Percentiles rank a stretch among this genome's conserved stretches.
phyloP scores from a whole-genome alignment of 2,888 invertebrate genomes.

The Clunio marinus region DNA sequence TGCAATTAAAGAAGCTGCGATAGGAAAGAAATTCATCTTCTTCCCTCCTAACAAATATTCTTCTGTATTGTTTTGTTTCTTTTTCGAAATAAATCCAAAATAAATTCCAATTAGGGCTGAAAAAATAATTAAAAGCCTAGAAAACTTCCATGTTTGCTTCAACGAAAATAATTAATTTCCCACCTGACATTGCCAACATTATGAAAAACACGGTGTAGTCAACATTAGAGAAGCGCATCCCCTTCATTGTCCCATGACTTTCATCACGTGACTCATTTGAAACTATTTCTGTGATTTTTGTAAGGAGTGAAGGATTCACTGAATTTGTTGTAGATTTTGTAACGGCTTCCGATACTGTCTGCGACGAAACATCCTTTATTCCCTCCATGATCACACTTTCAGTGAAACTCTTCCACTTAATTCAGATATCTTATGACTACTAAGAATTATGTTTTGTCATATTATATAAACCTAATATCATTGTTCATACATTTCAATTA shows the following conservation, averaged over 20 bases:
- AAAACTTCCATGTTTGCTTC: background rate
- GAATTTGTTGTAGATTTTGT: background rate
- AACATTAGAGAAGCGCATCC: background rate
- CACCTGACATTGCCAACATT: slow-evolving; percentile 22
- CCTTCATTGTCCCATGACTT: background rate
- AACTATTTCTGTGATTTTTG: background rate
- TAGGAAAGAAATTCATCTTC: slow-evolving; percentile 68
- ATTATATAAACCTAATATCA: too few species aligned
- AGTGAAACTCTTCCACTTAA: too few species aligned
- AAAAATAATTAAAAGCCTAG: background rate
- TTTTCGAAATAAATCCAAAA: slow-evolving; percentile 54
- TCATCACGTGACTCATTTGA: background rate
- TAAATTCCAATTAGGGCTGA: slow-evolving; percentile 52
- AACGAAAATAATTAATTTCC: background rate
- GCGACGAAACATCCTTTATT: too few species aligned
- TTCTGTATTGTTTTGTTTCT: slow-evolving; percentile 59
- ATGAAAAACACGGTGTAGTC: background rate
- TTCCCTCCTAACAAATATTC: slow-evolving; percentile 70
- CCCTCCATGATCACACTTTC: background rate
- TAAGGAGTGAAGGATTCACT: background rate
- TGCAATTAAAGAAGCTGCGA: slow-evolving; percentile 68
- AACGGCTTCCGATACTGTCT: background rate
- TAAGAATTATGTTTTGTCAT: too few species aligned
- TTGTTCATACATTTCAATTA: background rate
- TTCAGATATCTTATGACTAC: too few species aligned